Conservation (phyloP, 2,888 invertebrate species). For the Steromphala cineraria region DNA sequence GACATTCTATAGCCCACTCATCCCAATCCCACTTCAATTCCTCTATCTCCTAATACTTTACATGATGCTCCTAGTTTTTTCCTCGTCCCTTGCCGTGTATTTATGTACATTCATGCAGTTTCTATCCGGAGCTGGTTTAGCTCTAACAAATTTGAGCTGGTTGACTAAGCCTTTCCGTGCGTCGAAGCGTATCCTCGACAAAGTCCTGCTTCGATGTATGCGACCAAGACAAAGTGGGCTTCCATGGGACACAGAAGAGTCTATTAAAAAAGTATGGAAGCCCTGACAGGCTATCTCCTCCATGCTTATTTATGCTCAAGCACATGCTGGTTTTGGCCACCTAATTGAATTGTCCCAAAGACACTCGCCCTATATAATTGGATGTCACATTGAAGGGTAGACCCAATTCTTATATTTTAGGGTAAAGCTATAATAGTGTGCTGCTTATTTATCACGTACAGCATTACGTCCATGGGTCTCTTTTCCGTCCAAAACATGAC, state of each 20-base stretch:
- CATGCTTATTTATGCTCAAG: slow-evolving; percentile 31
- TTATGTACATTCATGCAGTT: slow-evolving; percentile 16
- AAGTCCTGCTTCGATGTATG: background rate
- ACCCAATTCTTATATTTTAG: slow-evolving; percentile 13
- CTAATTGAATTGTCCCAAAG: slow-evolving; percentile 35
- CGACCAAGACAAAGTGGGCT: background rate
- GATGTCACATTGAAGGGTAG: slow-evolving; percentile 26
- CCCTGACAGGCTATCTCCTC: slow-evolving; percentile 26
- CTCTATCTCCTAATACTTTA: slow-evolving; percentile 9
- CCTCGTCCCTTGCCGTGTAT: background rate
- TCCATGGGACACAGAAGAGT: background rate
- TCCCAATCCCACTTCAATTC: background rate
- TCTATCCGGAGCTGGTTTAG: slow-evolving; percentile 1
- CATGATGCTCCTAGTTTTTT: slow-evolving; percentile 3
- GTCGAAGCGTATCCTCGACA: background rate
- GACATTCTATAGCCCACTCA: background rate
- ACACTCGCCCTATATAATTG: slow-evolving; percentile 33
- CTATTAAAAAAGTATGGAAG: slow-evolving; percentile 14
- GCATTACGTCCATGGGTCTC: background rate
- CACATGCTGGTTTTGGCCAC: slow-evolving; percentile 28
- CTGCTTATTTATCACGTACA: background rate
- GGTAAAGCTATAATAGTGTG: slow-evolving; percentile 23
- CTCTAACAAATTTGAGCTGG: slow-evolving; percentile 11
- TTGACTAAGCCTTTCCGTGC: slow-evolving; percentile 6
- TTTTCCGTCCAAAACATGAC: background rate